Percentiles rank a stretch among this genome's conserved stretches.
Evolutionary conservation across 1,140 invertebrate species (phyloP).

Genomic region (Drosophila nikananu): DNA sequence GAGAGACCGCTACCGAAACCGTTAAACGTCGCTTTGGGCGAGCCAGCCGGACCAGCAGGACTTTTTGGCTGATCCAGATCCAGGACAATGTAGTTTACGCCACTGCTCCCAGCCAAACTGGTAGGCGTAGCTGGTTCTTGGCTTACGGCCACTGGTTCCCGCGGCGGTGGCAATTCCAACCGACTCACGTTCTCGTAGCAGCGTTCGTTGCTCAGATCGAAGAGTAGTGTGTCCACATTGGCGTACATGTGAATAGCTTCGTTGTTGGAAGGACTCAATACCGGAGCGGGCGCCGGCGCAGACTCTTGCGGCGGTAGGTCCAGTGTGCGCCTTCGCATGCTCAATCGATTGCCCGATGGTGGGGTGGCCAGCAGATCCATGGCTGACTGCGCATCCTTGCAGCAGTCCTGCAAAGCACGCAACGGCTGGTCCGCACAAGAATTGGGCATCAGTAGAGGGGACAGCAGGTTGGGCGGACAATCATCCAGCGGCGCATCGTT

Average conservation of each 20-base stretch:
- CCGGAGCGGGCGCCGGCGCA: conserved; percentile 65
- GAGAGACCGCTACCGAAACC: conserved; percentile 82
- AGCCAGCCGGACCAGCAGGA: conserved; percentile 54
- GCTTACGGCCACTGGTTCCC: conserved; percentile 28
- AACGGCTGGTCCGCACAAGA: conserved; percentile 75
- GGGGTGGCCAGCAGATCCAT: conserved; percentile 30
- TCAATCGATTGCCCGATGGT: conserved; percentile 29
- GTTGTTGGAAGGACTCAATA: conserved; percentile 31
- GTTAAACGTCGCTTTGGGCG: conserved; percentile 61
- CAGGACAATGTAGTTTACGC: conserved; percentile 80
- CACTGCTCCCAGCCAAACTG: conserved; percentile 30
- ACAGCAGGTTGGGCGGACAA: conserved; percentile 86
- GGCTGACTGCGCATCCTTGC: conserved; percentile 77
- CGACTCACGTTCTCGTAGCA: conserved; percentile 78
- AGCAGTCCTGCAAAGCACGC: conserved; percentile 61
- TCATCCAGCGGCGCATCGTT: conserved; percentile 81
- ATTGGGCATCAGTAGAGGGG: conserved; percentile 62
- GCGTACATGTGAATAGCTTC: conserved; percentile 71
- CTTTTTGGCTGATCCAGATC: conserved; percentile 80
- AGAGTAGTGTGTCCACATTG: conserved; percentile 67
- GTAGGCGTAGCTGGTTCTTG: conserved; percentile 54
- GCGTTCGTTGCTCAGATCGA: conserved; percentile 59
- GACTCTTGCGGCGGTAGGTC: conserved; percentile 85
- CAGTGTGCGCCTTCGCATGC: conserved; percentile 44
- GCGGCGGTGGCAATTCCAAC: conserved; percentile 59